Conservation (phyloP, 2,113 vertebrate genomes). For the Chaetops frenatus region DNA sequence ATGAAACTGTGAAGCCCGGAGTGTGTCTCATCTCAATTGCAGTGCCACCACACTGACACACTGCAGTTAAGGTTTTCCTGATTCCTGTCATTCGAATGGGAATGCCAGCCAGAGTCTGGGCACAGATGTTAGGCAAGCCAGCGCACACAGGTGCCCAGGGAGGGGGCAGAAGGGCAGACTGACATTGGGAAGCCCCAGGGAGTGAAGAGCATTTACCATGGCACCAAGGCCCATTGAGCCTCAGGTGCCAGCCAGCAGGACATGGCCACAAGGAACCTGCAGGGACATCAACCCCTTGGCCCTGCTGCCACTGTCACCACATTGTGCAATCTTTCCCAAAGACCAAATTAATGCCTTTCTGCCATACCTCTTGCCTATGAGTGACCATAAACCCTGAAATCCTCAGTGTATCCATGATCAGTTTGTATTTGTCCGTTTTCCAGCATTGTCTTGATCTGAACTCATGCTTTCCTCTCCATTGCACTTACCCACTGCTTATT, state of each 20-base stretch:
- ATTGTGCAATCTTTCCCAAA: neutral
- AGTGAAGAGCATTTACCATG: neutral
- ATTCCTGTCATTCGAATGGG: neutral
- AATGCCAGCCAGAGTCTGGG: neutral
- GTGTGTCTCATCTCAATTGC: neutral
- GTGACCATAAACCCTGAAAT: neutral
- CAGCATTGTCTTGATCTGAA: neutral
- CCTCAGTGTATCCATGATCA: neutral
- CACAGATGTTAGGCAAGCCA: accelerated
- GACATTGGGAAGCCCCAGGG: neutral
- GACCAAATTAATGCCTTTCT: neutral
- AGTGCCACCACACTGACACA: accelerated
- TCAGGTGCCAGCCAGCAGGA: neutral
- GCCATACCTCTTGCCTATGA: neutral
- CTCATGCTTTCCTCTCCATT: neutral
- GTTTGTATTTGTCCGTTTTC: neutral
- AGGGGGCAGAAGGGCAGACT: neutral
- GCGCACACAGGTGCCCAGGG: neutral
- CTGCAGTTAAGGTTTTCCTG: neutral
- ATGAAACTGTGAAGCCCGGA: accelerated
- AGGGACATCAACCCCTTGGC: neutral
- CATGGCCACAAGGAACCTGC: accelerated
- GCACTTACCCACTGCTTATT: neutral
- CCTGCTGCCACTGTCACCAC: accelerated
- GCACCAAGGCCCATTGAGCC: accelerated